Evolutionary conservation across 2,113 vertebrate genomes (phyloP), one percentile per base, ranked within the genome.

Genomic region (Arvicanthis niloticus): DNA sequence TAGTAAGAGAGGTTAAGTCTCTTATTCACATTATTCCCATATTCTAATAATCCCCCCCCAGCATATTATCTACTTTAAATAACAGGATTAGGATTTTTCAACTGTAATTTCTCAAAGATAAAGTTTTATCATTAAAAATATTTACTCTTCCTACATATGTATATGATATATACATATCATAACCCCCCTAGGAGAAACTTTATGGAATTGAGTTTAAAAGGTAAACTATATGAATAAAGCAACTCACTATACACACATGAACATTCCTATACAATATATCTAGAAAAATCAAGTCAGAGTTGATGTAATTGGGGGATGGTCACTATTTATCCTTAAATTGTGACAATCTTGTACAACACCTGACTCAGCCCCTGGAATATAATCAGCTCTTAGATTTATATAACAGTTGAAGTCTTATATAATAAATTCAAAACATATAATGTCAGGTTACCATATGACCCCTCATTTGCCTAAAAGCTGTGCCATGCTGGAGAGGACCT

Each of bases 51-150:
- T 68, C 67, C 22, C 22, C 58, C 62, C 22, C 42, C 15, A 58
- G 24, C 45, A 17, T 45, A 34, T n/a, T 58, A 80, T 76, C 45
- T 73, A 89, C 34, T 82, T 84, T 93, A 89, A 56, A 58, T 45
- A 80, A 75, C 53, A 90, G 22, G 58, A 77, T 62, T 73, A 88
- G 48, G 58, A 88, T 70, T 80, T 84, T 22, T 31, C n/a, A n/a
- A n/a, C 76, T 95, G 42, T 92, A 92, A 85, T 58, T 91, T 73
- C 67, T 96, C 51, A 92, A 93, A 85, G 42, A 87, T 53, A 80
- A 90, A 89, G 15, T 76, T 76, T 91, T 24, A 73, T 40, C 45
- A 78, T 88, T 89, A 93, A 91, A 93, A 89, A 89, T 45, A 78
- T 89, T 40, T 91, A 70, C 68, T 97, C 76, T 6, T 65, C 87